These are phyloP conservation scores for Spea hammondii DNA, from an alignment of 2,797 vertebrate genomes.

Conservation along the genomic window DNA sequence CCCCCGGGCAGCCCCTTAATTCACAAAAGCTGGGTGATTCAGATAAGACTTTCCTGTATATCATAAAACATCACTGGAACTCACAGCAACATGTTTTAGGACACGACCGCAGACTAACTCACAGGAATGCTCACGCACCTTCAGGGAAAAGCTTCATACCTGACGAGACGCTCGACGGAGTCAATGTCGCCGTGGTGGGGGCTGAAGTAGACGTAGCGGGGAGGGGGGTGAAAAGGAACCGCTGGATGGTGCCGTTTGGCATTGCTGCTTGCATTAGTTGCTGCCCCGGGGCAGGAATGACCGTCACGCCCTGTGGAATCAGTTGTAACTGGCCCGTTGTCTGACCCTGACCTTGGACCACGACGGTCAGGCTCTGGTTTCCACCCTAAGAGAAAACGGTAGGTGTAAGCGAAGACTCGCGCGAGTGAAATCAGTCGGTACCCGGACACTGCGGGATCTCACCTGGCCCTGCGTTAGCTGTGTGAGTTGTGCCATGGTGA, in stretches of 20 bases:
- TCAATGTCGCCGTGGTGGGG: constrained; percentile 71
- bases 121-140: no score
- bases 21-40: no score
- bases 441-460: constrained; percentile 37
- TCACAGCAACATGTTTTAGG: no score
- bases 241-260: constrained; percentile 92
- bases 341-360: constrained; percentile 96
- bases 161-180: constrained; percentile 71
- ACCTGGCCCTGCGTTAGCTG: constrained; percentile 93
- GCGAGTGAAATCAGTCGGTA: not conserved
- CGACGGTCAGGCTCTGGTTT: constrained; percentile 90
- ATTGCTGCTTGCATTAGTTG: constrained; percentile 97
- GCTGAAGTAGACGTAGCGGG: constrained; percentile 70
- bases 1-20: no score
- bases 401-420: not conserved
- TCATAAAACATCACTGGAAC: no score
- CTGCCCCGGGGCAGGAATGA: constrained; percentile 93
- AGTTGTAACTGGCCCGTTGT: constrained; percentile 92
- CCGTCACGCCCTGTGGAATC: constrained; percentile 90
- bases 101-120: no score
- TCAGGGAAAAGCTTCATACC: constrained; percentile 63
- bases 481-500: constrained; percentile 91
- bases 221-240: constrained; percentile 93
- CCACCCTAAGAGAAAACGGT: constrained; percentile 73
- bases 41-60: no score